phyloP scores from a whole-genome alignment of 2,113 vertebrate genomes.

The Cyprinodon tularosa region DNA sequence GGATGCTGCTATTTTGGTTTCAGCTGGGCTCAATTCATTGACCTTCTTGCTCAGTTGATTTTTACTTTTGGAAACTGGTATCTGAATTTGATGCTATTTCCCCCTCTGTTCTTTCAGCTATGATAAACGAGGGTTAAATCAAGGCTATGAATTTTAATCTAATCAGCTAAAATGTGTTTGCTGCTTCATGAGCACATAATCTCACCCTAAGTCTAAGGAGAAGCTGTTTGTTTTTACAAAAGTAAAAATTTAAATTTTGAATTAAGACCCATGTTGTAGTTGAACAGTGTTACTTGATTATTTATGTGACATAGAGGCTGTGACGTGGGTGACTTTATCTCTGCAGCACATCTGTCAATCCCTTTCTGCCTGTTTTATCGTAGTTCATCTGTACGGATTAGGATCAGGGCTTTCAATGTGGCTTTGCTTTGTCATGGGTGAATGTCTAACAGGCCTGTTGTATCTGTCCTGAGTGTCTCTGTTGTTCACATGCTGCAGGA shows the following conservation, averaged over 20 bases:
- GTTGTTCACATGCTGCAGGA: conserved; percentile 41
- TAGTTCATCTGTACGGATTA: conserved; percentile 71
- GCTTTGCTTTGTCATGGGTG: conserved; percentile 67
- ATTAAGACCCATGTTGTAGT: background rate
- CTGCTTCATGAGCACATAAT: background rate
- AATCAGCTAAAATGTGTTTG: conserved; percentile 2
- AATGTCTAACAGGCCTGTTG: conserved; percentile 6
- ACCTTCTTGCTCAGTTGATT: conserved; percentile 28
- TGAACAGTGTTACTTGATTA: conserved; percentile 28
- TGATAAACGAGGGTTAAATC: background rate
- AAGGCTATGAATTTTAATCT: too few species aligned
- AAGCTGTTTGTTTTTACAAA: background rate
- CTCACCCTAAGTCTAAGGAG: conserved; percentile 8
- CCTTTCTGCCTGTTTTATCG: conserved; percentile 23
- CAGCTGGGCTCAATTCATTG: conserved; percentile 36
- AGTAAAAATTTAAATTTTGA: background rate
- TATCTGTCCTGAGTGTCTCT: conserved; percentile 17
- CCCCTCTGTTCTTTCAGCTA: background rate
- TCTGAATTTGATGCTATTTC: conserved; percentile 16
- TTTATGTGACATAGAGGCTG: conserved; percentile 27
- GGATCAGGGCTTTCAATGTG: conserved; percentile 54
- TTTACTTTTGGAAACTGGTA: conserved; percentile 32
- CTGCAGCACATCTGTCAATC: conserved; percentile 63
- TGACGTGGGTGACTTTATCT: conserved; percentile 31
- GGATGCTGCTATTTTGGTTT: conserved; percentile 42